Base-by-base conservation (phyloP, 1,140 invertebrate genomes). In the Polypedilum vanderplanki region DNA sequence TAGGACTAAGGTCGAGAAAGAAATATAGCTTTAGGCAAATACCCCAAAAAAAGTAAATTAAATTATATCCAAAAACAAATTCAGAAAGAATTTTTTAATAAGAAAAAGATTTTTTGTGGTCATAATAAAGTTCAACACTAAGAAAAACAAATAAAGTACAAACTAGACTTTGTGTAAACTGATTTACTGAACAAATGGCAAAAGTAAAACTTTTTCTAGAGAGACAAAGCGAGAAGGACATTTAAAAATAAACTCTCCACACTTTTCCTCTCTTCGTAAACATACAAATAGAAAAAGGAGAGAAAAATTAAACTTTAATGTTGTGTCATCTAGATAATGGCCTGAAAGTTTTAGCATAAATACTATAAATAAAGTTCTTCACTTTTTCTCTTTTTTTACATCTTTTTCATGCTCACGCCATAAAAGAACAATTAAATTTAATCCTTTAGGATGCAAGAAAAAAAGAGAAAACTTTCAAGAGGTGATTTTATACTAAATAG, bases 271-370 rank as follows among this genome's bases (percentile, higher is more conserved):
- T 33, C 24, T 33, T 33, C 24, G 24, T 33, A 33, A 33, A 33
- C 24, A n/a, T n/a, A 33, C 24, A 33, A 33, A 33, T 12, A 57
- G 46, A 33, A 33, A 33, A 57, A 57, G 46, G 3, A 15, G 46
- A 12, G 15, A 57, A 57, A 57, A 57, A 57, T 57, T 12, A 57
- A 57, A 57, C 46, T 57, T 57, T 57, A 57, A 57, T 57, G 46
- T 57, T 57, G 46, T 57, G 46, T 57, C 46, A 57, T 57, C 46
- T 57, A 57, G 46, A 57, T 57, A 57, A 57, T 57, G 46, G 46
- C 46, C 46, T 57, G 12, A 57, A 57, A 57, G 46, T 57, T 57
- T 57, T 15, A 57, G 15, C n/a, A 57, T 57, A 57, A 57, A 57
- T 57, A 57, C 46, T n/a, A 12, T 57, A 57, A 57, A 15, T 8